A percentile compares a stretch with the other conserved stretches of the same genome.
phyloP scores from a whole-genome alignment of 1,140 invertebrate genomes.

The Leptoteleia sp. region DNA sequence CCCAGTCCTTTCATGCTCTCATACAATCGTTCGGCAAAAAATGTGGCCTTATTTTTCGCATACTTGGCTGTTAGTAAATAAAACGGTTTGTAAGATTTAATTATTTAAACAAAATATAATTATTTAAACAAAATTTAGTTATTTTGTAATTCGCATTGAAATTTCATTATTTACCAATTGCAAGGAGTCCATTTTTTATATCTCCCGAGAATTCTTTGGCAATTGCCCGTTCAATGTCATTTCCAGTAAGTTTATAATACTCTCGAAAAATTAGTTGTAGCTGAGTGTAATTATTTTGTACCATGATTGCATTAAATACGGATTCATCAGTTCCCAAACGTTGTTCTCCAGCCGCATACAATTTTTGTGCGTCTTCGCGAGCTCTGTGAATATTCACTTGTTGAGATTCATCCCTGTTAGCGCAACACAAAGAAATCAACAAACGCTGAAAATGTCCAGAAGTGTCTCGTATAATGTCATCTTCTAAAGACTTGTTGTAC shows the following conservation, averaged over 20 bases:
- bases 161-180: slow-evolving; percentile 77
- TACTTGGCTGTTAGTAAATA: too few relatives aligned
- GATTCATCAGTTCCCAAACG: slow-evolving; percentile 93
- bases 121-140: too few relatives aligned
- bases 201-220: slow-evolving; percentile 95
- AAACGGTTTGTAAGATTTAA: slow-evolving; percentile 26
- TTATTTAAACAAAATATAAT: too few relatives aligned
- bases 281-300: slow-evolving; percentile 89
- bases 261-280: slow-evolving; percentile 89
- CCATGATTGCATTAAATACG: slow-evolving; percentile 91
- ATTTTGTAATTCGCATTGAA: too few relatives aligned
- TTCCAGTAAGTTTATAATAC: slow-evolving; percentile 89
- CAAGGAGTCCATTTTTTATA: slow-evolving; percentile 89
- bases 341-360: too few relatives aligned
- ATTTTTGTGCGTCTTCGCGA: too few relatives aligned
- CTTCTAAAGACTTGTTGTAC: slow-evolving; percentile 87
- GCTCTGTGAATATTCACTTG: too few relatives aligned
- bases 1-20: slow-evolving; percentile 94
- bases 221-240: slow-evolving; percentile 91
- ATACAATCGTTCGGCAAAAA: slow-evolving; percentile 94
- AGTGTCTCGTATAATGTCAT: slow-evolving; percentile 90
- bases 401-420: slow-evolving; percentile 86
- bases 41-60: slow-evolving; percentile 90
- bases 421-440: slow-evolving; percentile 86
- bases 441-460: slow-evolving; percentile 91